phyloP scores from a whole-genome alignment of 2,888 invertebrate genomes.

The Stenolophus ochropezus region DNA sequence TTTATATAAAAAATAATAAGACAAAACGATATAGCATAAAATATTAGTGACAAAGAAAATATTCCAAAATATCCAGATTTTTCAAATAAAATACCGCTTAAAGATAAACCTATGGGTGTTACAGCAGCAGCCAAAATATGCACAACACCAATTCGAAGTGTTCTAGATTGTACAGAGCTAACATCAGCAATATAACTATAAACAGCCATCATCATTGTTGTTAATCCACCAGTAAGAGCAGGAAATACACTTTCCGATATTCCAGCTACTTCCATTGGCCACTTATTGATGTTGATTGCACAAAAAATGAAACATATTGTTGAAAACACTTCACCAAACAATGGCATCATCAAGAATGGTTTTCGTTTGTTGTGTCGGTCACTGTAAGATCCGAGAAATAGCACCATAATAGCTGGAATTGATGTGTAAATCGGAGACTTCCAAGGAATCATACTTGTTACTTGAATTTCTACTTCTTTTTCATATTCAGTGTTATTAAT shows the following conservation, averaged over 20 bases:
- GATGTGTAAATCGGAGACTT: slow-evolving; percentile 68
- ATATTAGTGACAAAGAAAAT: slow-evolving; percentile 46
- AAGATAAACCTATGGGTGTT: slow-evolving; percentile 71
- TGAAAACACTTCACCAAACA: slow-evolving; percentile 72
- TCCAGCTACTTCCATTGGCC: slow-evolving; percentile 74
- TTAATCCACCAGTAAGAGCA: slow-evolving; percentile 77
- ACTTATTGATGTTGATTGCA: slow-evolving; percentile 76
- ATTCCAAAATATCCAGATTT: slow-evolving; percentile 65
- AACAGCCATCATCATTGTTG: slow-evolving; percentile 71
- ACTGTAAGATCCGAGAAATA: slow-evolving; percentile 71
- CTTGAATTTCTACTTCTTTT: slow-evolving; percentile 71
- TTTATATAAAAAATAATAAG: slow-evolving; percentile 54
- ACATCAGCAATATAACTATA: slow-evolving; percentile 72
- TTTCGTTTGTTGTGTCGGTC: slow-evolving; percentile 71
- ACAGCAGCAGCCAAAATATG: slow-evolving; percentile 74
- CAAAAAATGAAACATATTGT: slow-evolving; percentile 74
- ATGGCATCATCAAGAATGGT: slow-evolving; percentile 70
- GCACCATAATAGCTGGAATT: slow-evolving; percentile 69
- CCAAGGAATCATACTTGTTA: slow-evolving; percentile 73
- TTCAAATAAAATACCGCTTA: slow-evolving; percentile 73
- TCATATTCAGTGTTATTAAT: slow-evolving; percentile 71
- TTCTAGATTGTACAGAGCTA: slow-evolving; percentile 76
- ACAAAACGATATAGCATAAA: slow-evolving; percentile 47
- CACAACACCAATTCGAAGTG: slow-evolving; percentile 78
- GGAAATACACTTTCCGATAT: slow-evolving; percentile 76